phyloP scores from a whole-genome alignment of 2,797 vertebrate genomes.

The Acridotheres tristis region DNA sequence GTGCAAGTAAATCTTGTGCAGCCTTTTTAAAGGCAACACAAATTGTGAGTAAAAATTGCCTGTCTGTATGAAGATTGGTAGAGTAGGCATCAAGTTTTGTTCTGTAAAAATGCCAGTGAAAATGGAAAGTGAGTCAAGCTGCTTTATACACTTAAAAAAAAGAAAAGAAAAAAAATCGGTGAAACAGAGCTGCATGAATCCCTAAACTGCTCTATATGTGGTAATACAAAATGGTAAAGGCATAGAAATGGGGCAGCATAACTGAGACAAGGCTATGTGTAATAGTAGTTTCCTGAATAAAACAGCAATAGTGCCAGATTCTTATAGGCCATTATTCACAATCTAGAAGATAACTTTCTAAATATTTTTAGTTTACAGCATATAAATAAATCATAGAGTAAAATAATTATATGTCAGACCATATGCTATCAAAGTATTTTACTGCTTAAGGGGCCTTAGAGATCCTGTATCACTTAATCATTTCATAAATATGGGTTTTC shows the following conservation, averaged over 20 bases:
- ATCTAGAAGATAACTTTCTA: not conserved
- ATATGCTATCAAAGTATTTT: constrained; percentile 13
- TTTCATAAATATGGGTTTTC: not conserved
- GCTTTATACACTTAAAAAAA: not conserved
- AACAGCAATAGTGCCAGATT: not conserved
- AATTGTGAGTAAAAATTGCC: not conserved
- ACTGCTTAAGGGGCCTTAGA: not conserved
- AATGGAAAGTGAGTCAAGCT: not conserved
- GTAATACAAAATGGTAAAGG: not conserved
- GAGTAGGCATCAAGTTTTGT: not conserved
- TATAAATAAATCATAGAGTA: not conserved
- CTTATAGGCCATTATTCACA: not conserved
- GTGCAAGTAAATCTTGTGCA: not conserved
- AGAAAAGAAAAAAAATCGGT: not conserved
- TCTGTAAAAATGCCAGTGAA: not conserved
- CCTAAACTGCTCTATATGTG: not conserved
- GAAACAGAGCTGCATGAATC: not conserved
- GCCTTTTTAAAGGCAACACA: not conserved
- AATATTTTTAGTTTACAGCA: constrained; percentile 2
- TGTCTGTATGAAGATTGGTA: not conserved
- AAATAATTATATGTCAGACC: constrained; percentile 29
- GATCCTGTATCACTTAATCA: not conserved
- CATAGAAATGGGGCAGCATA: not conserved
- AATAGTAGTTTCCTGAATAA: not conserved
- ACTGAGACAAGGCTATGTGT: not conserved